Conservation (phyloP, 2,888 invertebrate genomes). For the Papilio demoleus region DNA sequence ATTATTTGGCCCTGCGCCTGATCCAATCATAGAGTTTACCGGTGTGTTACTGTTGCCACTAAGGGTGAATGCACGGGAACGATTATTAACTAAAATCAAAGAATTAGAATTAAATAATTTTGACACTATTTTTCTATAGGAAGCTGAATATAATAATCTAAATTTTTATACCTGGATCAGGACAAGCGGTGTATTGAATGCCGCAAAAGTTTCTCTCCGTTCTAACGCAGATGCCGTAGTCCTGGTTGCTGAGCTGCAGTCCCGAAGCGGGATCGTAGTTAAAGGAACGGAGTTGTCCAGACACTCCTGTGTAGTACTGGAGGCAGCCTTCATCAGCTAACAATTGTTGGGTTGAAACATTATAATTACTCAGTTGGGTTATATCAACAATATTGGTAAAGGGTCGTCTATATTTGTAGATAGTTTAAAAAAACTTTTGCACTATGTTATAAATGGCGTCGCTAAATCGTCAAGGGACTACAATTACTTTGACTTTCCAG, state of each 20-base stretch:
- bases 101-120: not conserved
- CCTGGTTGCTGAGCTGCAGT: slow-evolving; percentile 93
- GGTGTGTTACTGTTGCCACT: slow-evolving; percentile 89
- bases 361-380: too few relatives aligned
- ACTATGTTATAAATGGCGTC: too few relatives aligned
- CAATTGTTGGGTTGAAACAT: not conserved
- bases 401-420: too few relatives aligned
- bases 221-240: slow-evolving; percentile 93
- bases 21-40: slow-evolving; percentile 87
- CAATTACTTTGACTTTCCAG: too few relatives aligned
- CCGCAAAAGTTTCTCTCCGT: slow-evolving; percentile 94
- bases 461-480: too few relatives aligned
- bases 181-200: slow-evolving; percentile 91
- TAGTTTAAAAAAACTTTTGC: too few relatives aligned
- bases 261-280: slow-evolving; percentile 91
- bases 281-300: slow-evolving; percentile 91
- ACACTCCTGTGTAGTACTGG: slow-evolving; percentile 91
- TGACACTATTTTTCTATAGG: too few relatives aligned
- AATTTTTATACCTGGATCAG: slow-evolving; percentile 82
- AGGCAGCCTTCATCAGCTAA: slow-evolving; percentile 89
- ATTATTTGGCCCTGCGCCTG: slow-evolving; percentile 85
- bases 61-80: slow-evolving; percentile 89
- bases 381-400: too few relatives aligned
- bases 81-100: slow-evolving; percentile 84
- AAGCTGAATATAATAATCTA: not conserved